Evolutionary conservation across 2,113 vertebrate species (phyloP), one percentile per base, ranked within the genome.

Genomic region (Nematolebias whitei): DNA sequence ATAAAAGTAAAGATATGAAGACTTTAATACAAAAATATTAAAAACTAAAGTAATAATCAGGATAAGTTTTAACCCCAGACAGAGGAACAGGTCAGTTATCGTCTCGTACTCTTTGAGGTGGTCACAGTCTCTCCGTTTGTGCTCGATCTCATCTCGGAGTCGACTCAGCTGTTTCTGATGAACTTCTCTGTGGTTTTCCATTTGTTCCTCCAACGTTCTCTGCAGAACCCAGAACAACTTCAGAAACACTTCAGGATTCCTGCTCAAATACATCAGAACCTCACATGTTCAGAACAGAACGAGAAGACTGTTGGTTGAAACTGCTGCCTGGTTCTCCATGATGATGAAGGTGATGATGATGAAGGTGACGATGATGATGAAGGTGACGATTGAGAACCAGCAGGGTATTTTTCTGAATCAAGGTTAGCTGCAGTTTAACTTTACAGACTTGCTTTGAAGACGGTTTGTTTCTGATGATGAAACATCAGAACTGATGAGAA

Each of bases 181-280:
- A 29, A 94, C 93, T 75, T 99, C 96, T 85, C 95, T 88, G 90
- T 98, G 95, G 66, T 92, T 95, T 88, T 97, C 95, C 96, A 98
- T 98, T 93, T 98, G 95, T 81, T 98, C 94, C 89, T 98, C 89
- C 44, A 90, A 23, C 1, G 89, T 89, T 56, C 93, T 96, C 96
- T 98, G 80, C 24, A 66, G 43, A 72, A 19, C 18, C 54, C 32
- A 66, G 11, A 51, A 23, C 5, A 56, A 12, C 24, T 52, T 18
- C 3, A 52, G 23, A 8, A 32, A 52, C 16, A 29, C 5, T 35
- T 12, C 22, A 20, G n/a, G 45, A 13, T 22, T 49, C 47, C 47
- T 49, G 47, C 1, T 49, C 12, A 48, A 20, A 49, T 22, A 6
- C 14, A 15, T 49, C 47, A 49, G 19, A 48, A 11, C 19, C 10